A percentile compares a stretch with the other conserved stretches of the same genome.
phyloP scores from a whole-genome alignment of 2,888 invertebrate genomes.

The Metellina segmentata region DNA sequence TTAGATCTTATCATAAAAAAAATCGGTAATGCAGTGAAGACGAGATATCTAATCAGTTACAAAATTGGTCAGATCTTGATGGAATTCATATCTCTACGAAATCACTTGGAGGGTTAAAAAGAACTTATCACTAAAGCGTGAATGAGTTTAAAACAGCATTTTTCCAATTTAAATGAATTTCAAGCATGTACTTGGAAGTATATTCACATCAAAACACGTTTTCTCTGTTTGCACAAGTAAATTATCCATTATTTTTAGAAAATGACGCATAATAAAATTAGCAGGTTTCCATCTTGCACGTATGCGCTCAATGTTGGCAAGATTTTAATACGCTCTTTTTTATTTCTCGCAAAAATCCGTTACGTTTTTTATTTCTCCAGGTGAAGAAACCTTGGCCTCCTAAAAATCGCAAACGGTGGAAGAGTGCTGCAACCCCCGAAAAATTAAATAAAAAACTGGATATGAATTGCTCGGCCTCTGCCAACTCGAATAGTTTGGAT shows the following conservation, averaged over 20 bases:
- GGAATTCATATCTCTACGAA: too few relatives aligned
- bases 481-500: constrained; percentile 57
- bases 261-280: constrained; percentile 35
- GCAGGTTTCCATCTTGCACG: constrained; percentile 38
- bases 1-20: too few relatives aligned
- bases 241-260: constrained; percentile 38
- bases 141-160: too few relatives aligned
- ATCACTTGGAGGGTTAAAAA: too few relatives aligned
- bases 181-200: too few relatives aligned
- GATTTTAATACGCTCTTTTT: constrained; percentile 22
- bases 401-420: neutral
- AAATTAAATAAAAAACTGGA: constrained; percentile 27
- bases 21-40: too few relatives aligned
- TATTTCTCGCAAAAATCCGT: neutral
- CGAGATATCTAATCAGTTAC: too few relatives aligned
- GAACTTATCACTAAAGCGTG: too few relatives aligned
- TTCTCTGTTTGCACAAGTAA: neutral
- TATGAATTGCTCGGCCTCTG: constrained; percentile 43
- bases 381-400: constrained; percentile 42
- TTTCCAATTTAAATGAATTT: too few relatives aligned
- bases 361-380: constrained; percentile 17
- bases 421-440: neutral
- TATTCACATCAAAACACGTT: neutral
- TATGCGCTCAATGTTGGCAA: constrained; percentile 9
- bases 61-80: too few relatives aligned